Evolutionary conservation across 2,888 invertebrate species (phyloP), one percentile per base, ranked within the genome.

Genomic region (Chorisops tibialis): DNA sequence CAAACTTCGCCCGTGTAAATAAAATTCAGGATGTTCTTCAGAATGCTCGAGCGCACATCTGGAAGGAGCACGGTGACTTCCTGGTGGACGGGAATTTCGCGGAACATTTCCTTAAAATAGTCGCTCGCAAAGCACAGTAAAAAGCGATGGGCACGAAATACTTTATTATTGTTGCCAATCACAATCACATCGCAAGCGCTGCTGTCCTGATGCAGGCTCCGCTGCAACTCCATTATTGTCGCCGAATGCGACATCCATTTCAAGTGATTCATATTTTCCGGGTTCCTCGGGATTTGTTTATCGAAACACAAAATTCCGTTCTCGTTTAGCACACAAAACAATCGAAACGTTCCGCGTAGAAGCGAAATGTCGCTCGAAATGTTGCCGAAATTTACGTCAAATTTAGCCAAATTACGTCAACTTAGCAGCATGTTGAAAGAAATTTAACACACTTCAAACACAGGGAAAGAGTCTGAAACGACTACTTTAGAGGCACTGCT

Each of bases 161-260:
- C 70, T 50, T 71, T 69, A 2, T 73, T 76, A 59, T 73, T 73
- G 56, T 56, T 74, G 22, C 73, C 72, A 7, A 18, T 12, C 5
- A 78, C 65, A 5, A 73, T 69, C 30, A 77, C 75, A 64, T 77
- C 77, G 67, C 75, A 76, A 41, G 70, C 71, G 18, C 71, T 69
- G 35, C 68, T 68, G 67, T 75, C 75, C 43, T 69, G 68, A 22
- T 73, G 72, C 11, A 77, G 68, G 50, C 69, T 67, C 56, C 73
- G 73, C 62, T 77, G 77, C 41, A 77, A 74, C 62, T 77, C 76
- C 65, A 77, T 72, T 56, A 77, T 73, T 39, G 76, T 76, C 59
- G 72, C 69, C 63, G 75, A 71, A 68, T 77, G 77, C 21, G 77
- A 76, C 75, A 77, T 76, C 77, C 77, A 77, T 68, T 75, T 77